Evolutionary conservation across 2,888 invertebrate species (phyloP), one percentile per base, ranked within the genome.

Genomic region (Sisyra nigra): DNA sequence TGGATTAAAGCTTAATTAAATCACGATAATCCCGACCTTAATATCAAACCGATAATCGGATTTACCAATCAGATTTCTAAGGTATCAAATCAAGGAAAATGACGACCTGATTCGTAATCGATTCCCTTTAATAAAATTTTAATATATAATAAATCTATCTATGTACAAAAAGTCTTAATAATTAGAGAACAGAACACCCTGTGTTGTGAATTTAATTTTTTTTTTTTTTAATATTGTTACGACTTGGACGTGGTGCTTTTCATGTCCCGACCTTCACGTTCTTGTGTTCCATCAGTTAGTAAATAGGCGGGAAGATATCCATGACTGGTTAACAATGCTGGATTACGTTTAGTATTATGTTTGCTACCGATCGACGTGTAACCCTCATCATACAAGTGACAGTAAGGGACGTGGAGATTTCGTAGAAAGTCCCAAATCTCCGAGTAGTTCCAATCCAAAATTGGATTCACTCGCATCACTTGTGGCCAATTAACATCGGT

Each of bases 401-500:
- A 98, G 58, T 96, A 98, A 15, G 92, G 86, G 44, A 97, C 77
- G 46, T 76, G 69, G 41, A 83, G 70, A 35, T 71, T 67, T 15
- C 84, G 63, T 4, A 97, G 69, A 56, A 92, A 93, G 44, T 74
- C 71, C 98, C 98, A 98, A 46, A 98, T 77, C 55, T 94, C 82
- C 18, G 74, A 72, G 59, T 92, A 96, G 8, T 72, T 73, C 96
- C 96, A 97, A 53, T 89, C 77, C n/a, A 97, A 66, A 11, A 97
- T 63, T 0, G 96, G 96, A 55, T 77, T 87, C 3, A 94, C 80
- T 38, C 97, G 69, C 70, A 93, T 77, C 48, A 93, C 66, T 52
- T 76, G 72, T 0, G 97, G 96, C 97, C 97, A 98, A 49, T 71
- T 80, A 0, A 71, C 54, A 62, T 97, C 97, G 1, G 96, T 96